Evolutionary conservation across 2,888 invertebrate species (phyloP).

Genomic region (Gerris lacustris): DNA sequence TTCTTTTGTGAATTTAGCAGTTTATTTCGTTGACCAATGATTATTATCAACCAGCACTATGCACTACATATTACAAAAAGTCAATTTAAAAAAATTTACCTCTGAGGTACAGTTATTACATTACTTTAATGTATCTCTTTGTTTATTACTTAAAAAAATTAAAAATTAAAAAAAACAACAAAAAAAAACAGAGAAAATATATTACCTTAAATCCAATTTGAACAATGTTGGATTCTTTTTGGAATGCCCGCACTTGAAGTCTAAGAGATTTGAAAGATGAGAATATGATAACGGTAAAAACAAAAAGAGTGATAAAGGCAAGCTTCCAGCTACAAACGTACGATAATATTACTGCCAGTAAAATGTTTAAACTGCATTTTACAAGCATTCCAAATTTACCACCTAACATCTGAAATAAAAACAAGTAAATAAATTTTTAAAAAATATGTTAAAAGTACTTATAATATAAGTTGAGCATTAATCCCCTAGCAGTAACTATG

Average conservation of each 20-base stretch:
- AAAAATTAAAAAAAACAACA: too few species aligned
- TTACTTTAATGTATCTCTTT: too few species aligned
- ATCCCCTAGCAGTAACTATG: background rate
- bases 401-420: conserved; percentile 4
- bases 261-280: background rate
- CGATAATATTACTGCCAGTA: background rate
- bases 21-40: too few species aligned
- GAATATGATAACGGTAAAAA: background rate
- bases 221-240: conserved; percentile 2
- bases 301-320: background rate
- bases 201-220: conserved; percentile 2
- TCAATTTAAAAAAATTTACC: too few species aligned
- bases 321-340: background rate
- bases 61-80: too few species aligned
- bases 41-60: too few species aligned
- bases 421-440: background rate
- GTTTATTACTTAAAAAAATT: too few species aligned
- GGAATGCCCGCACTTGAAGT: background rate
- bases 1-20: too few species aligned
- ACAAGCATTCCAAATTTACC: conserved; percentile 7
- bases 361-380: background rate
- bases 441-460: background rate
- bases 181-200: too few species aligned
- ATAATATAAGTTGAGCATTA: background rate
- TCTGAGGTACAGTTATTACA: too few species aligned